Percentiles rank a stretch among this genome's conserved stretches.
Conservation (phyloP, 2,113 vertebrate species). For the Otolemur garnettii region DNA sequence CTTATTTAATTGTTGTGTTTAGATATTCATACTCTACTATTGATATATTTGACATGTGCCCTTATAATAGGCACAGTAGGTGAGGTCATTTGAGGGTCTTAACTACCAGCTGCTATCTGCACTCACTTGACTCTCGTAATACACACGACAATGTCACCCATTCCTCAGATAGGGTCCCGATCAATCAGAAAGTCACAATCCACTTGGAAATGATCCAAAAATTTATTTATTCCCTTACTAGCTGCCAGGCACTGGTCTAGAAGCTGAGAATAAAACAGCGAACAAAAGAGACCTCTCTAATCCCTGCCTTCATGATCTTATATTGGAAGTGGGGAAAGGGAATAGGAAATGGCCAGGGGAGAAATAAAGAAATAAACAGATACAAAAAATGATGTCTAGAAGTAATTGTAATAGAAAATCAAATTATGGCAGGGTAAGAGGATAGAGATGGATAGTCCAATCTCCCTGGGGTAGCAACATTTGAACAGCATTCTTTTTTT, state of each 20-base stretch:
- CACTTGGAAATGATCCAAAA: background rate
- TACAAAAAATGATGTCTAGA: background rate
- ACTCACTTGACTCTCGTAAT: background rate
- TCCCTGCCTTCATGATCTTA: background rate
- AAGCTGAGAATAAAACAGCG: background rate
- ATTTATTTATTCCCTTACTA: background rate
- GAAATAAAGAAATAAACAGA: background rate
- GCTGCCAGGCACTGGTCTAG: background rate
- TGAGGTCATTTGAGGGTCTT: background rate
- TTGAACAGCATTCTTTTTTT: background rate
- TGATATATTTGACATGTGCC: too few relatives aligned
- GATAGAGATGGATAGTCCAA: background rate
- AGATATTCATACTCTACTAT: too few relatives aligned
- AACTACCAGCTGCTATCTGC: background rate
- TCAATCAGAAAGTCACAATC: background rate
- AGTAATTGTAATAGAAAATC: background rate
- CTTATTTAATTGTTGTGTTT: too few relatives aligned
- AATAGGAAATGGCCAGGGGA: background rate
- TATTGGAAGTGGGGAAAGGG: fast-evolving
- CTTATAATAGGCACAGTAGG: too few relatives aligned
- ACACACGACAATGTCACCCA: background rate
- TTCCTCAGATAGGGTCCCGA: background rate
- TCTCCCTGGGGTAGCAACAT: background rate
- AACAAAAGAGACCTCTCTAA: background rate
- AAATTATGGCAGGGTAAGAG: background rate